Conservation (phyloP, 2,113 vertebrate genomes). For the Hassar affinis region DNA sequence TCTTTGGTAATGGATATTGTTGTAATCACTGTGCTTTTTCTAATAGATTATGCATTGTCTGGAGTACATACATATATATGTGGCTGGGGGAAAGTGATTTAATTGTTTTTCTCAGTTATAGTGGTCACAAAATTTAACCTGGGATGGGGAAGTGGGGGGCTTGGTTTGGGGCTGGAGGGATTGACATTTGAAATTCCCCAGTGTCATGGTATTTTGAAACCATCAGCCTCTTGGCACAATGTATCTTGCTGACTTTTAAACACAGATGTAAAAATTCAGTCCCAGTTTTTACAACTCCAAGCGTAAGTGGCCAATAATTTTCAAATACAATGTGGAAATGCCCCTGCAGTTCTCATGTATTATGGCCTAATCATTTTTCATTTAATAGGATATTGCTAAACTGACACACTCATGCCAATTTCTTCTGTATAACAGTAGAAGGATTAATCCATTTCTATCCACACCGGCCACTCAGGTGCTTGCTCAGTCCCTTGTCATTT, state of each 20-base stretch:
- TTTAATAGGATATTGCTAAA: not conserved
- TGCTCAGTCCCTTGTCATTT: too few species aligned
- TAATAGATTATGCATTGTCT: not conserved
- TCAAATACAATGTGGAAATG: not conserved
- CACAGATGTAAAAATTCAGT: not conserved
- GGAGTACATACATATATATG: not conserved
- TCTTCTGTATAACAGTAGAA: too few species aligned
- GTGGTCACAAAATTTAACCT: not conserved
- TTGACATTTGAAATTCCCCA: conserved; percentile 19
- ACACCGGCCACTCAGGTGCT: too few species aligned
- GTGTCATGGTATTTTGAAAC: not conserved
- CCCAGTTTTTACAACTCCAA: not conserved
- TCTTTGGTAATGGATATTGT: not conserved
- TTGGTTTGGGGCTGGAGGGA: too few species aligned
- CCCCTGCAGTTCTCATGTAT: not conserved
- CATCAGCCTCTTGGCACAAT: not conserved
- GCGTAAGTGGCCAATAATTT: not conserved
- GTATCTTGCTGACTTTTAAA: not conserved
- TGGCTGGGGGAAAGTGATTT: not conserved
- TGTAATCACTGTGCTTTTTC: conserved; percentile 9
- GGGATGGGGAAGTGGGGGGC: too few species aligned
- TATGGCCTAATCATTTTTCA: not conserved
- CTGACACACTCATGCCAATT: too few species aligned
- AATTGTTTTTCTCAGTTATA: not conserved
- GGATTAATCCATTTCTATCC: too few species aligned